Conservation (phyloP, 2,888 invertebrate genomes). For the Agonopterix alstromeriana region DNA sequence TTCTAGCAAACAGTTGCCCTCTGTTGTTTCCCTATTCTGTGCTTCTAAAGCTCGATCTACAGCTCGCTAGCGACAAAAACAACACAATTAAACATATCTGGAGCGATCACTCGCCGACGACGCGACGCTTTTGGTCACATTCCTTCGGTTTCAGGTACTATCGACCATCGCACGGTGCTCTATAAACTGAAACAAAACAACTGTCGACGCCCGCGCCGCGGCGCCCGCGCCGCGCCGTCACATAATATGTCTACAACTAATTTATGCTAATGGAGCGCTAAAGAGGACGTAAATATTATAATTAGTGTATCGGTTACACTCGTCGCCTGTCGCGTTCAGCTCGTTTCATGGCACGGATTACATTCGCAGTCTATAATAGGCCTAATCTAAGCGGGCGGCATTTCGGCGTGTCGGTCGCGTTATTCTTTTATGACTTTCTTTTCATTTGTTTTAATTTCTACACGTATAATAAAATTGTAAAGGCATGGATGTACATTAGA, state of each 20-base stretch:
- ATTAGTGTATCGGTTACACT: constrained; percentile 31
- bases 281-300: constrained; percentile 39
- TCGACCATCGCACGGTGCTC: constrained; percentile 30
- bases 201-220: constrained; percentile 18
- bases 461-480: no score
- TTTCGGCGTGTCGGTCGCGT: no score
- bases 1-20: no score
- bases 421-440: no score
- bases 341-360: neutral
- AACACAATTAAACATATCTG: neutral
- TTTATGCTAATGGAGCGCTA: constrained; percentile 65
- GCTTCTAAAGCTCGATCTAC: no score
- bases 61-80: no score
- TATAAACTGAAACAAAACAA: constrained; percentile 37
- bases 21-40: no score
- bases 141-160: constrained; percentile 32
- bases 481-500: no score
- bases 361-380: no score
- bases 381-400: no score
- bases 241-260: constrained; percentile 54
- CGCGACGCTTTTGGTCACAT: constrained; percentile 31
- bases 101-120: neutral
- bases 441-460: no score
- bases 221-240: constrained; percentile 18
- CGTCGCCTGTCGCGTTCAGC: constrained; percentile 3